phyloP scores from a whole-genome alignment of 30 jellyfish, hydroid and myxozoan species.

The Aurelia aurita complex sp. Pacific region DNA sequence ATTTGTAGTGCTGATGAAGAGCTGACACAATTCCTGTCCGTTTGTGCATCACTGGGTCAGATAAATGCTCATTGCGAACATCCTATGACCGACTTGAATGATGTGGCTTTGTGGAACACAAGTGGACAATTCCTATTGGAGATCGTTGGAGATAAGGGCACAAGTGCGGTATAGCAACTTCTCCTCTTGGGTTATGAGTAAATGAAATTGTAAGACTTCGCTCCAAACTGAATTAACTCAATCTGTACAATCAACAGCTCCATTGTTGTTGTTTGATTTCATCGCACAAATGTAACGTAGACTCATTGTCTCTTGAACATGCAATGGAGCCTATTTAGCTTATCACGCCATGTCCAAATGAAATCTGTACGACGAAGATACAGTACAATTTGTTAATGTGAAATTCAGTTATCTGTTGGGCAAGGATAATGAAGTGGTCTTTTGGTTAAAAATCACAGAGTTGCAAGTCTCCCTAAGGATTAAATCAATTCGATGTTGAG shows the following conservation, averaged over 20 bases:
- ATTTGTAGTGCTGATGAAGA: not conserved
- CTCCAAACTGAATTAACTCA: conserved; percentile 32
- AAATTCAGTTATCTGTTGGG: conserved; percentile 23
- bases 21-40: conserved; percentile 52
- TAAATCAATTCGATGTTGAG: no score
- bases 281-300: conserved; percentile 6
- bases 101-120: conserved; percentile 67
- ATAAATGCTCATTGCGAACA: conserved; percentile 15
- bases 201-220: conserved; percentile 12
- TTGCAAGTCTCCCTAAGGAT: no score
- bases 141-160: conserved; percentile 35
- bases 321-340: conserved; percentile 51
- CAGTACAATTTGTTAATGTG: conserved; percentile 10
- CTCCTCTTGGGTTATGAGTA: conserved; percentile 10
- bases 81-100: conserved; percentile 26
- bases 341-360: conserved; percentile 52
- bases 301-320: conserved; percentile 4
- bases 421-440: conserved; percentile 3
- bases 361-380: conserved; percentile 14
- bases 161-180: conserved; percentile 20
- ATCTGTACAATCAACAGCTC: conserved; percentile 4
- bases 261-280: not conserved
- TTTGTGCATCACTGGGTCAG: conserved; percentile 63
- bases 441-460: no score
- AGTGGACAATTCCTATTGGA: conserved; percentile 25